These are phyloP conservation scores for Pectinophora gossypiella DNA, from an alignment of 1,140 invertebrate species.

Conservation along the genomic window DNA sequence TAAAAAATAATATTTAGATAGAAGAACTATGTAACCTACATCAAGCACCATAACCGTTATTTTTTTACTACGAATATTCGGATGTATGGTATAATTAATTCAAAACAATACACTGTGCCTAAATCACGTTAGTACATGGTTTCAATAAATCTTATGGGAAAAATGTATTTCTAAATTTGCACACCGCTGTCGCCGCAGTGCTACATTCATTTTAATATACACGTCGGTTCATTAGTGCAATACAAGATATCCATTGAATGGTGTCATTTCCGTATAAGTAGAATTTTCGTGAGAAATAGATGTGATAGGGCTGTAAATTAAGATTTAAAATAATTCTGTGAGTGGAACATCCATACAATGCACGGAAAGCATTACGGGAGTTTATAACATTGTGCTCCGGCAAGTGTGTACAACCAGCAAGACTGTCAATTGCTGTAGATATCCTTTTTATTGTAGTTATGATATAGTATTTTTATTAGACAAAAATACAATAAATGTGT, in stretches of 20 bases:
- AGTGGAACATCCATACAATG: conserved; percentile 36
- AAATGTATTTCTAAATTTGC: too few species aligned
- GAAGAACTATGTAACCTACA: too few species aligned
- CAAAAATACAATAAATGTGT: conserved; percentile 75
- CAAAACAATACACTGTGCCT: too few species aligned
- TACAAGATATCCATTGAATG: conserved; percentile 58
- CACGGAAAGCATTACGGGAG: conserved; percentile 43
- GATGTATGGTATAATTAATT: too few species aligned
- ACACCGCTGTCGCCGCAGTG: too few species aligned
- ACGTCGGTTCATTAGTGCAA: conserved; percentile 55
- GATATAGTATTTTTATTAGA: conserved; percentile 75
- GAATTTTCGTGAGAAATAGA: conserved; percentile 34
- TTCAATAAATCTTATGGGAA: too few species aligned
- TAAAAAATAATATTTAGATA: too few species aligned
- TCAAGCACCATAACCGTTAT: too few species aligned
- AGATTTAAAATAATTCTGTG: conserved; percentile 49
- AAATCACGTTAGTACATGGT: too few species aligned
- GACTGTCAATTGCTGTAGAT: conserved; percentile 73
- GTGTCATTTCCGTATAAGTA: conserved; percentile 48
- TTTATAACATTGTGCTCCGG: conserved; percentile 42
- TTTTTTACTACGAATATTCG: too few species aligned
- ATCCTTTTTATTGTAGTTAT: conserved; percentile 66
- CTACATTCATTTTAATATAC: too few species aligned
- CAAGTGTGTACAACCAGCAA: conserved; percentile 64
- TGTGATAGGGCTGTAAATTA: conserved; percentile 62